A percentile compares a stretch with the other conserved stretches of the same genome.
Conservation (phyloP, 2,797 vertebrate genomes). For the Pseudochirops cupreus region DNA sequence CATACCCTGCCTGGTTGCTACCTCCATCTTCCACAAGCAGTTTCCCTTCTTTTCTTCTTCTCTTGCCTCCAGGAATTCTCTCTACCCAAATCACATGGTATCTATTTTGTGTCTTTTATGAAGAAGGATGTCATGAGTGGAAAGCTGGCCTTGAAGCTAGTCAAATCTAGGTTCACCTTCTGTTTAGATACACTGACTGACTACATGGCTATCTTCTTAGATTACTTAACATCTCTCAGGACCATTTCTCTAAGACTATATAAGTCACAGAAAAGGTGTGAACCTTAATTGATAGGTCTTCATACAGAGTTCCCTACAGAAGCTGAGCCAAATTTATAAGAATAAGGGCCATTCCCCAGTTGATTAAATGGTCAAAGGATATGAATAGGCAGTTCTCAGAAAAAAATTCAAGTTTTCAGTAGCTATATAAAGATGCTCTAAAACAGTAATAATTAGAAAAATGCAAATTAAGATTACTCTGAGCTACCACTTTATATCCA, state of each 20-base stretch:
- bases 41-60: background rate
- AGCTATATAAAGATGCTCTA: background rate
- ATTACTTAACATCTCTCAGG: background rate
- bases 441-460: background rate
- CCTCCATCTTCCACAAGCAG: background rate
- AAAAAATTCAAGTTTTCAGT: background rate
- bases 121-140: background rate
- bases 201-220: background rate
- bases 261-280: background rate
- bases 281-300: background rate
- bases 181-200: background rate
- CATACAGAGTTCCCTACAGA: background rate
- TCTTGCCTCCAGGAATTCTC: fast-evolving
- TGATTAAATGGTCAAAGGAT: background rate
- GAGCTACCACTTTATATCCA: background rate
- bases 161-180: background rate
- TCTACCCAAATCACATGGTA: background rate
- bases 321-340: background rate
- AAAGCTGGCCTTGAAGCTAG: background rate
- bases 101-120: background rate
- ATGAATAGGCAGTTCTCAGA: background rate
- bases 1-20: background rate
- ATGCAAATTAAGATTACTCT: background rate
- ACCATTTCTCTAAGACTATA: background rate
- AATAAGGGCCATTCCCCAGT: background rate